Conservation (phyloP, 2,113 vertebrate species). For the Calonectris borealis region DNA sequence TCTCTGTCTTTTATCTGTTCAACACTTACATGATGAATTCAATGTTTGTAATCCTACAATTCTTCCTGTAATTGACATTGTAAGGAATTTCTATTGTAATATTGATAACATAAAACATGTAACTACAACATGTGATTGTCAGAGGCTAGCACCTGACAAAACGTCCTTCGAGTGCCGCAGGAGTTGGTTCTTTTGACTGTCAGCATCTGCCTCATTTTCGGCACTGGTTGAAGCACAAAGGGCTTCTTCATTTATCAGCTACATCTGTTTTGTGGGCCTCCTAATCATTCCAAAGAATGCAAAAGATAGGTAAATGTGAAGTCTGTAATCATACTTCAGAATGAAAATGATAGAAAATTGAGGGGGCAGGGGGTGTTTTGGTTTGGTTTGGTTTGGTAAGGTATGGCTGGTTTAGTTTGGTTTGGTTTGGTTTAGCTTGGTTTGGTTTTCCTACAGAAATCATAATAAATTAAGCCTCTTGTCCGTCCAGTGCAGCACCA, state of each 20-base stretch:
- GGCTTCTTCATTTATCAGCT: neutral
- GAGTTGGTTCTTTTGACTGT: neutral
- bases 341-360: accelerated
- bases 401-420: neutral
- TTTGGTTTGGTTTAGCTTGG: neutral
- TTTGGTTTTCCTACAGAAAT: neutral
- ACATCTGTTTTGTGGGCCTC: neutral
- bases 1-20: neutral
- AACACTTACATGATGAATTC: neutral
- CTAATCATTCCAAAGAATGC: neutral
- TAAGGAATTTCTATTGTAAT: neutral
- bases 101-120: neutral
- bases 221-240: neutral
- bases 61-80: neutral
- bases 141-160: neutral
- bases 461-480: neutral
- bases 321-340: neutral
- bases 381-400: neutral
- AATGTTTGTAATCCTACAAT: neutral
- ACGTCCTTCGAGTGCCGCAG: neutral
- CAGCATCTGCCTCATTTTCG: neutral
- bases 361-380: too few relatives aligned
- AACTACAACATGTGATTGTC: neutral
- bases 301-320: neutral
- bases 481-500: neutral